These are phyloP conservation scores for Pseudoips prasinana DNA, from an alignment of 2,888 invertebrate genomes.

Conservation along the genomic window DNA sequence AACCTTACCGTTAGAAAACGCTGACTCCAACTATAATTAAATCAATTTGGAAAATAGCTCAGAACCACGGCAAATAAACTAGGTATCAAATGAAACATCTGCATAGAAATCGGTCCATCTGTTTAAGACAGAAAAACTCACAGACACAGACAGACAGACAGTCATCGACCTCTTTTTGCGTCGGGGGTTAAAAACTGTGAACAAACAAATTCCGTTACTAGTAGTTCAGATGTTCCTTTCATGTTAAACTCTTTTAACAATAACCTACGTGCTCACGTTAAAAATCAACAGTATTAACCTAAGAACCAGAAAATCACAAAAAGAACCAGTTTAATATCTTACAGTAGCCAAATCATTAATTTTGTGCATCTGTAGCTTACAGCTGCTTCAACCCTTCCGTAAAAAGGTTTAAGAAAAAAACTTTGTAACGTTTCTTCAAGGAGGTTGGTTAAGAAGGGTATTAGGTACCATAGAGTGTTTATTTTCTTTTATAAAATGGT, in stretches of 20 bases:
- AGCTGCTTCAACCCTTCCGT: constrained; percentile 63
- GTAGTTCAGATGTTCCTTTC: no score
- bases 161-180: no score
- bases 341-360: constrained; percentile 64
- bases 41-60: no score
- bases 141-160: no score
- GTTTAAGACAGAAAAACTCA: no score
- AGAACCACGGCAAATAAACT: no score
- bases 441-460: constrained; percentile 11
- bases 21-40: no score
- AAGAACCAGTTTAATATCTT: constrained; percentile 22
- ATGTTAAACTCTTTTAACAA: constrained; percentile 1
- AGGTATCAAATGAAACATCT: no score
- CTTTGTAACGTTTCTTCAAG: constrained; percentile 25
- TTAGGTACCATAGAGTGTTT: constrained; percentile 11
- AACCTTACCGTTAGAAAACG: no score
- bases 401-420: constrained; percentile 42
- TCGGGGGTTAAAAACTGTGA: no score
- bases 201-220: no score
- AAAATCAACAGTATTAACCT: constrained; percentile 19
- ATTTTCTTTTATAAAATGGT: constrained; percentile 8
- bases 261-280: constrained; percentile 25
- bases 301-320: constrained; percentile 5
- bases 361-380: constrained; percentile 57
- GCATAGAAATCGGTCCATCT: no score